A percentile compares a stretch with the other conserved stretches of the same genome.
Conservation (phyloP, 2,797 vertebrate genomes). For the Gobionotothen gibberifrons region DNA sequence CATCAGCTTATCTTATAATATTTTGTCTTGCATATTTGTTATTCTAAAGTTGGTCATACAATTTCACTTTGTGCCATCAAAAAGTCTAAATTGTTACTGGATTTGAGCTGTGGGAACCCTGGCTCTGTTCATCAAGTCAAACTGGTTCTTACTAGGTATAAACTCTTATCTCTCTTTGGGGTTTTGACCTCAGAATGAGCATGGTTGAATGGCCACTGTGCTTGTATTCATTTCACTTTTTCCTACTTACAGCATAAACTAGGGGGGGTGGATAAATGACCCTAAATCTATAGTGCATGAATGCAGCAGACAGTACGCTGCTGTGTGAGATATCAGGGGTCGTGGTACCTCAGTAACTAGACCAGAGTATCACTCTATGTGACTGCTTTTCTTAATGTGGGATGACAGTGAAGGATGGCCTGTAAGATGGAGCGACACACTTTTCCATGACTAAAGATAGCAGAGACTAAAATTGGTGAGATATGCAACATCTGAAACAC, state of each 20-base stretch:
- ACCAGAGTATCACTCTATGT: slow-evolving; percentile 14
- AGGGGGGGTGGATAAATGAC: slow-evolving; percentile 1
- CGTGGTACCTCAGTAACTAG: slow-evolving; percentile 14
- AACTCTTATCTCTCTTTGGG: slow-evolving; percentile 15
- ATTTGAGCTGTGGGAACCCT: too few species aligned
- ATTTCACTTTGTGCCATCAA: too few species aligned
- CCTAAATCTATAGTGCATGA: slow-evolving; percentile 10
- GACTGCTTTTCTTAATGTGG: slow-evolving; percentile 40
- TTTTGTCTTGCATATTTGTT: too few species aligned
- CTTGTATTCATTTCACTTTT: slow-evolving; percentile 29
- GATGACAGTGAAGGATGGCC: slow-evolving; percentile 47
- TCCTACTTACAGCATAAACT: slow-evolving; percentile 28
- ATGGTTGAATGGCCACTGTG: slow-evolving; percentile 11
- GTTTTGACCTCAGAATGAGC: slow-evolving; percentile 17
- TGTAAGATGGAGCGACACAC: slow-evolving; percentile 48
- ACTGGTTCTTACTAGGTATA: slow-evolving; percentile 32
- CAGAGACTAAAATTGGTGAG: slow-evolving; percentile 37
- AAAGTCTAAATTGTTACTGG: too few species aligned
- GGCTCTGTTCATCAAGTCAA: slow-evolving; percentile 9
- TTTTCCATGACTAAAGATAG: slow-evolving; percentile 58
- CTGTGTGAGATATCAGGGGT: slow-evolving; percentile 16
- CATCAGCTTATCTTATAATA: not conserved
- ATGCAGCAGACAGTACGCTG: not conserved
- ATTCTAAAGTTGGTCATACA: too few species aligned
- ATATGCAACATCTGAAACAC: slow-evolving; percentile 45